Evolutionary conservation across 2,888 invertebrate genomes (phyloP).

Genomic region (Catocala sponsa): DNA sequence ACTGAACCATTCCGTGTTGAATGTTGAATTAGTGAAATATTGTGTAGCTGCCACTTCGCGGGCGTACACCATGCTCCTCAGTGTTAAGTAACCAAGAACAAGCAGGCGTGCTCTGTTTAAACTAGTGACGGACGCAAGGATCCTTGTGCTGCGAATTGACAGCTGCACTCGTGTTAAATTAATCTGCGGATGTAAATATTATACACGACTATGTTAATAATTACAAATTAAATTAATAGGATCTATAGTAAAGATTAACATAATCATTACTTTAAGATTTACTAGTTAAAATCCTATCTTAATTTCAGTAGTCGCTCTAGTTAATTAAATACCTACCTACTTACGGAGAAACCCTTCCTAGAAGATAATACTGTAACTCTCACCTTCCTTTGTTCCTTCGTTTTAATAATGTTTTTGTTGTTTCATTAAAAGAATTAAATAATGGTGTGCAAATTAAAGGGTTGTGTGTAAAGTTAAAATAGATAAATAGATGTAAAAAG

Average conservation of each 20-base stretch:
- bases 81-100: slow-evolving; percentile 1
- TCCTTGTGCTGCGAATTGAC: slow-evolving; percentile 60
- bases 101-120: slow-evolving; percentile 16
- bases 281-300: slow-evolving; percentile 80
- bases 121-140: slow-evolving; percentile 18
- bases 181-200: slow-evolving; percentile 82
- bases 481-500: slow-evolving; percentile 82
- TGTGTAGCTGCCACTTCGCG: slow-evolving; percentile 78
- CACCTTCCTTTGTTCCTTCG: slow-evolving; percentile 63
- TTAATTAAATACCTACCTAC: slow-evolving; percentile 64
- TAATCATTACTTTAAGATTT: slow-evolving; percentile 85
- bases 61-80: slow-evolving; percentile 36
- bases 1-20: slow-evolving; percentile 80
- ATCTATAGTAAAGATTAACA: slow-evolving; percentile 84
- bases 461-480: slow-evolving; percentile 88
- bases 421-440: slow-evolving; percentile 73
- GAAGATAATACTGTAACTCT: slow-evolving; percentile 61
- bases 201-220: slow-evolving; percentile 83
- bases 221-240: slow-evolving; percentile 83
- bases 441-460: slow-evolving; percentile 88
- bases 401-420: slow-evolving; percentile 64
- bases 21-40: slow-evolving; percentile 73
- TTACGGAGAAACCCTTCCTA: slow-evolving; percentile 67
- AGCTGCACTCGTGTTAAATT: slow-evolving; percentile 75
- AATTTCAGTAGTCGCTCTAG: slow-evolving; percentile 84